Evolutionary conservation across 2,113 vertebrate genomes (phyloP), one percentile per base, ranked within the genome.

Genomic region (Cettia cetti): DNA sequence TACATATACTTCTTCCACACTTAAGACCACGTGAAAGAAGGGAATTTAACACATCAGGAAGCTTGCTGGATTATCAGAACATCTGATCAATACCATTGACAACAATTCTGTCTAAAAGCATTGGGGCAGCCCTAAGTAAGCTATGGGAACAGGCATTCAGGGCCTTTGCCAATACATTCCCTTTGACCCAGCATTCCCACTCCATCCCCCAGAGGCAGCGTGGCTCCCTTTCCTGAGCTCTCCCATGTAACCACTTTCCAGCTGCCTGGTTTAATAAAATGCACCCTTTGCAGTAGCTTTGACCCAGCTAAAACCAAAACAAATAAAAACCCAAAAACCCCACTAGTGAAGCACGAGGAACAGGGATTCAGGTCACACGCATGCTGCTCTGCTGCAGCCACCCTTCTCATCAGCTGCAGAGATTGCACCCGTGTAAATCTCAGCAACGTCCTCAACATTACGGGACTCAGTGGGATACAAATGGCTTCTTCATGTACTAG

Each of bases 61-160:
- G 98, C 96, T 97, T 95, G 97, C 96, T 90, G 96, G 98, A 98
- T 98, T 98, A 98, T 98, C 98, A 98, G 97, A 98, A 97, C 97
- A 93, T 97, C 98, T 98, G 98, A 99, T 99, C 99, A 98, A 99
- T 99, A 98, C 95, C 97, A 98, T 96, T 95, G 98, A 99, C 98
- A 97, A 98, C 98, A 98, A 96, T 97, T 97, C 92, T 94, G 97
- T 98, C 98, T 98, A 98, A 99, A 98, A 99, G 98, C 97, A 97
- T 59, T 60, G 93, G 89, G 95, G 95, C 96, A 70, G 79, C 94
- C 96, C 45, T 75, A 94, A 97, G 96, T 59, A 95, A 96, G 89
- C 86, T 94, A 91, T 10, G 70, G 95, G 96, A 95, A 78, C 76
- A 94, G 92, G 89, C 93, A 57, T 93, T 82, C 89, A 91, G 97